Evolutionary conservation across 2,888 invertebrate genomes (phyloP), one percentile per base, ranked within the genome.

Genomic region (Nebria salina): DNA sequence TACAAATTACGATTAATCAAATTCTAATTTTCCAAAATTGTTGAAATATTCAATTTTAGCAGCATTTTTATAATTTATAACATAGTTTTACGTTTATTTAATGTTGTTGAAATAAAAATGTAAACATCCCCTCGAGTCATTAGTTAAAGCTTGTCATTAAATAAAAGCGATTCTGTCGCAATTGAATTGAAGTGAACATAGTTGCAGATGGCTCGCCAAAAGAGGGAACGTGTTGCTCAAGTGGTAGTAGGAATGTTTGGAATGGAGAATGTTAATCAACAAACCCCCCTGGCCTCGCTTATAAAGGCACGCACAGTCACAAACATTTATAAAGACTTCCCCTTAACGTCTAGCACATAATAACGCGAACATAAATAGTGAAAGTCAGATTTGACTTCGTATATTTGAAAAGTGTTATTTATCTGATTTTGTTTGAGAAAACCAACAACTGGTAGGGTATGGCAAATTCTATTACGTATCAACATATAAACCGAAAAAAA

Each of bases 231-330:
- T 74, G 43, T 73, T 66, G 72, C 34, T 72, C 64, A 72, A 73
- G 78, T 74, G 65, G 73, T 65, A 42, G 26, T 54, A 15, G 41
- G 77, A 77, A 77, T 77, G 11, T 65, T 72, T 54, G 77, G 65
- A 26, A 73, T 65, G 73, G 66, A 74, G 78, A 78, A 78, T 78
- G 78, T 78, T 78, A 78, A 78, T 78, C 78, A 78, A 78, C 78
- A 78, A 65, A 73, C 54, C 8, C 54, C 13, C 54, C 13, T 54
- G 4, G 7, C 54, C 54, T 6, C 54, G 4, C 65, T 78, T 42
- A 73, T 25, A 78, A 13, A 66, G 66, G 74, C 65, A 42, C 15
- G 15, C 70, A 70, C 20, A n/a, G 26, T 26, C 13, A 66, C 66
- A 66, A 15, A 70, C 26, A 70, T 11, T 70, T 70, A 70, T 20